Base-by-base conservation (phyloP, 2,888 invertebrate species). In the Odontocolon sp. region DNA sequence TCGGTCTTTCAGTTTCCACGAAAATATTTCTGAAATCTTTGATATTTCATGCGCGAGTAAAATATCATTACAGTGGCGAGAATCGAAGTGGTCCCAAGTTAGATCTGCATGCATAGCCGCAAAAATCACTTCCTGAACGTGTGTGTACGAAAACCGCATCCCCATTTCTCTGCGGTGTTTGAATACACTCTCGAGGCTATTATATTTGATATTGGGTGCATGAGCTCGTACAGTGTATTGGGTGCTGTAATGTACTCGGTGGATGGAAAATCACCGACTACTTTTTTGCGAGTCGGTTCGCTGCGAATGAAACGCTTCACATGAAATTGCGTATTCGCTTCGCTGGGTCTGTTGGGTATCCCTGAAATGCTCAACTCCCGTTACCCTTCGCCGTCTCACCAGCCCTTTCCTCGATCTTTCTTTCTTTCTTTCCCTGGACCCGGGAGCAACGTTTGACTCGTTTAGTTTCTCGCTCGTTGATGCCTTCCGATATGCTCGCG, bases 401-500 rank as follows among this genome's bases (percentile, higher is more conserved):
- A 18, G 11, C 50, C 11, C 28, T 52, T 31, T 31, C 9, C 31
- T 26, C 31, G 8, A 6, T 52, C 28, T 52, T 28, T 52, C 52
- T 8, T 14, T 45, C 21, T 21, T 9, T 52, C 31, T 28, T 28
- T 52, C 52, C 23, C 23, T 11, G 47, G 26, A 26, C 47, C 47
- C 23, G 4, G 47, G 26, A 26, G 23, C 47, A 21, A 47, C 23
- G 47, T 47, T 26, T n/a, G 47, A 47, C 23, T 26, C 11, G 56
- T 36, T 56, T 11, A 11, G 23, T 42, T 77, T 61, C 59, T 72
- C 71, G 73, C 79, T 81, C 78, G 79, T 28, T 77, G 76, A 81
- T 81, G 79, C 77, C 78, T 74, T 81, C 76, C 81, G 79, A 73
- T 69, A 61, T 67, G 42, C 68, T 61, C 66, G 52, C 40, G 36